Evolutionary conservation across 2,797 vertebrate genomes (phyloP).

Genomic region (Lacerta viridis): DNA sequence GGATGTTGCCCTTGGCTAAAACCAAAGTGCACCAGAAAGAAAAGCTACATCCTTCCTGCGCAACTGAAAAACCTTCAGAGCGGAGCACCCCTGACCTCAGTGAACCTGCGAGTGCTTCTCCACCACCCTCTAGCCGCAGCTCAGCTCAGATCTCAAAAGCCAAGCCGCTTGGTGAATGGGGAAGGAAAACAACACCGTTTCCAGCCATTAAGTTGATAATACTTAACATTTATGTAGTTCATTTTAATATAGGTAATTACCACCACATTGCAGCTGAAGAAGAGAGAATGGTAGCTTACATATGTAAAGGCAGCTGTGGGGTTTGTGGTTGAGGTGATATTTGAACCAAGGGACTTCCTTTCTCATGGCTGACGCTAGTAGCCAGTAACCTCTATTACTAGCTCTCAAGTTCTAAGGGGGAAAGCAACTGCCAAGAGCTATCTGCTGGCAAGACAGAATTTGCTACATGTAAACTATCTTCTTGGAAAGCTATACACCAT

Average conservation of each 20-base stretch:
- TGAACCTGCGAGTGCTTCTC: fast-evolving
- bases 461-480: neutral
- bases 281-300: neutral
- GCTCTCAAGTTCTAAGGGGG: neutral
- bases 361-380: neutral
- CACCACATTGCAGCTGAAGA: constrained; percentile 9
- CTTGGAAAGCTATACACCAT: neutral
- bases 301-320: neutral
- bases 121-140: neutral
- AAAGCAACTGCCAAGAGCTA: constrained; percentile 3
- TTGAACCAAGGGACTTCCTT: constrained; percentile 5
- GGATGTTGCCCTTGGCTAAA: constrained; percentile 5
- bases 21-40: neutral
- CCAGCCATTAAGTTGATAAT: neutral
- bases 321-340: constrained; percentile 1
- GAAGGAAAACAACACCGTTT: neutral
- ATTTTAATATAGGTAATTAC: neutral
- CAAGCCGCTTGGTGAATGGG: neutral
- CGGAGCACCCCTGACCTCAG: fast-evolving
- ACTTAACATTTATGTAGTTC: neutral
- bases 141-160: neutral
- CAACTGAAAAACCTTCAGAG: constrained; percentile 47
- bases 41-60: constrained; percentile 31
- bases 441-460: neutral
- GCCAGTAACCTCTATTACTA: neutral